These are phyloP conservation scores for Phenacoccus solenopsis DNA, from an alignment of 1,140 invertebrate genomes.

Conservation along the genomic window DNA sequence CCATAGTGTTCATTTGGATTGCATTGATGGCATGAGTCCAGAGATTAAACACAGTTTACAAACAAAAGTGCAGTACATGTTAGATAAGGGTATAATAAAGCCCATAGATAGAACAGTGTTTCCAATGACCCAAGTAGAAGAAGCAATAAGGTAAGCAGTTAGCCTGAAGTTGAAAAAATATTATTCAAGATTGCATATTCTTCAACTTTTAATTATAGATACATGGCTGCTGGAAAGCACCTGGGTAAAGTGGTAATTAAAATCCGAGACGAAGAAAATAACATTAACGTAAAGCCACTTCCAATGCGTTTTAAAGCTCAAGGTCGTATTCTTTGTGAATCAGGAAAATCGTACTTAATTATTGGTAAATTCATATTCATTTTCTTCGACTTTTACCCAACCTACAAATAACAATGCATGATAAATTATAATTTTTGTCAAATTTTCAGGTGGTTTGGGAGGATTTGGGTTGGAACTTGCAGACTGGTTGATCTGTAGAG, in stretches of 20 bases:
- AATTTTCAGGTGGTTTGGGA: conserved; percentile 31
- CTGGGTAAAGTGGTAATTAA: conserved; percentile 73
- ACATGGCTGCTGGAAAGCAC: conserved; percentile 43
- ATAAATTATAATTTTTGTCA: no score
- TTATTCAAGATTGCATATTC: no score
- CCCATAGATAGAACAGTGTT: background rate
- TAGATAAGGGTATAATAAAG: background rate
- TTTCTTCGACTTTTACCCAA: no score
- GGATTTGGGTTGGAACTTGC: conserved; percentile 22
- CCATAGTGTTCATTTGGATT: no score
- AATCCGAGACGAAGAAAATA: conserved; percentile 42
- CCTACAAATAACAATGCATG: no score
- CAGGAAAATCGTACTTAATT: background rate
- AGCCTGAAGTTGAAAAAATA: no score
- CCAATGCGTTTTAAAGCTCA: conserved; percentile 36
- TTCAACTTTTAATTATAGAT: no score
- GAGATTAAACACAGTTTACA: no score
- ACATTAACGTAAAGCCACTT: conserved; percentile 25
- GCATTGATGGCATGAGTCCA: no score
- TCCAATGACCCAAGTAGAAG: background rate
- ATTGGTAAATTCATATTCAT: no score
- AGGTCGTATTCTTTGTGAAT: conserved; percentile 36
- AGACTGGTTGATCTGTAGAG: conserved; percentile 18
- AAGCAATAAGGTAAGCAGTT: no score
- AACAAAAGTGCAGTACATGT: background rate